A percentile compares a stretch with the other conserved stretches of the same genome.
Evolutionary conservation across 1,140 invertebrate genomes (phyloP).

Genomic region (Listronotus bonariensis): DNA sequence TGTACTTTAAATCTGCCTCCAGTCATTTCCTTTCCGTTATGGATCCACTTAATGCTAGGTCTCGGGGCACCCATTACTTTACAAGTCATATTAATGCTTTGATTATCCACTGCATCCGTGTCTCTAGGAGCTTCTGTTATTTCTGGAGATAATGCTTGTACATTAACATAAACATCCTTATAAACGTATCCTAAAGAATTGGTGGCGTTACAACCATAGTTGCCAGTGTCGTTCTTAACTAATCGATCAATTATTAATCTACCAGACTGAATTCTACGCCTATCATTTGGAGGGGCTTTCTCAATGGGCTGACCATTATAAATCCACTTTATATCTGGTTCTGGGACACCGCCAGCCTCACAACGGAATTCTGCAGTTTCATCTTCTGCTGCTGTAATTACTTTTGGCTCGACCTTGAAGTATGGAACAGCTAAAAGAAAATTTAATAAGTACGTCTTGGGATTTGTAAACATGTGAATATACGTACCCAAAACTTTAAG

Average conservation of each 20-base stretch:
- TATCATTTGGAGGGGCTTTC: slow-evolving; percentile 74
- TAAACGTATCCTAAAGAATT: slow-evolving; percentile 98
- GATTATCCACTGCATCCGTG: slow-evolving; percentile 81
- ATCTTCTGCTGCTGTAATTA: slow-evolving; percentile 87
- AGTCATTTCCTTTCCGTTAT: slow-evolving; percentile 78
- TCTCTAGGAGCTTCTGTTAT: slow-evolving; percentile 83
- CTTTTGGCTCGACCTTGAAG: slow-evolving; percentile 90
- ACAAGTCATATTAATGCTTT: slow-evolving; percentile 82
- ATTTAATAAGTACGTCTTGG: not conserved
- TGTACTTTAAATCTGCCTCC: slow-evolving; percentile 79
- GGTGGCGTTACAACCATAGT: slow-evolving; percentile 98
- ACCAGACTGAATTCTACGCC: slow-evolving; percentile 71
- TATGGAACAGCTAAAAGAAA: slow-evolving; percentile 77
- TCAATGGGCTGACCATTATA: slow-evolving; percentile 91
- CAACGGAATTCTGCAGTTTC: slow-evolving; percentile 88
- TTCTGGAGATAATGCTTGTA: slow-evolving; percentile 87
- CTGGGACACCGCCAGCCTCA: slow-evolving; percentile 83
- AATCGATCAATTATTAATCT: slow-evolving; percentile 83
- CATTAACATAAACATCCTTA: slow-evolving; percentile 97
- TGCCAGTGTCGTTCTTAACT: slow-evolving; percentile 89
- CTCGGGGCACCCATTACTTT: slow-evolving; percentile 95
- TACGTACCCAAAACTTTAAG: slow-evolving; percentile 73
- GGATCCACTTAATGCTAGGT: slow-evolving; percentile 92
- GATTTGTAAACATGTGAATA: too few species aligned
- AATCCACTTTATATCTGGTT: slow-evolving; percentile 94